Evolutionary conservation across 2,888 invertebrate species (phyloP).

Genomic region (Zeuzera pyrina): DNA sequence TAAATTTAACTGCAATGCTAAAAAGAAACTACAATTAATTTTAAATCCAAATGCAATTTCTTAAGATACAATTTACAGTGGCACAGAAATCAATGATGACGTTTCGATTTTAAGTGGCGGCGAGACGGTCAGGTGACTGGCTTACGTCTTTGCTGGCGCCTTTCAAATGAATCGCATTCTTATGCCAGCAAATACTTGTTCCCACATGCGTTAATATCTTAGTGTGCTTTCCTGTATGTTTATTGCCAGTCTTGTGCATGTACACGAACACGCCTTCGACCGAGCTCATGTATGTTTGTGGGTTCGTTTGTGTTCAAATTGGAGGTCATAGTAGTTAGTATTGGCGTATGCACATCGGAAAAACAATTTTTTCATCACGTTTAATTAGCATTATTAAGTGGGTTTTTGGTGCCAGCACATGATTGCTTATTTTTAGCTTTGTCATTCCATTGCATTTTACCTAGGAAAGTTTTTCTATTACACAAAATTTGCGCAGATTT

Average conservation of each 20-base stretch:
- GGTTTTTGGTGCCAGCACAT: slow-evolving; percentile 21
- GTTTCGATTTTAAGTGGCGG: slow-evolving; percentile 17
- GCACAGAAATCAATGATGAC: slow-evolving; percentile 4
- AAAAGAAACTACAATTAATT: too few species aligned
- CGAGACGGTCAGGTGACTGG: slow-evolving; percentile 51
- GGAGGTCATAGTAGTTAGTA: slow-evolving; percentile 59
- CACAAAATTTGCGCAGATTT: slow-evolving; percentile 7
- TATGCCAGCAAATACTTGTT: slow-evolving; percentile 14
- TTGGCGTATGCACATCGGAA: slow-evolving; percentile 33
- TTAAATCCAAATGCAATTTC: neutral
- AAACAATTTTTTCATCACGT: slow-evolving; percentile 23
- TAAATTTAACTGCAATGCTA: too few species aligned
- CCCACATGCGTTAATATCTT: slow-evolving; percentile 25
- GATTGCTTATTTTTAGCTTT: slow-evolving; percentile 29
- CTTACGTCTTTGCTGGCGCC: slow-evolving; percentile 41
- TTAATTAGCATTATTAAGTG: slow-evolving; percentile 32
- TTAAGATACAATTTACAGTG: neutral
- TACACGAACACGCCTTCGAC: slow-evolving; percentile 53
- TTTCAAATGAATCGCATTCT: slow-evolving; percentile 58
- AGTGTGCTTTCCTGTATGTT: slow-evolving; percentile 36
- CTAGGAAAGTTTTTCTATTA: slow-evolving; percentile 6
- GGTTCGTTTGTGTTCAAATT: slow-evolving; percentile 37
- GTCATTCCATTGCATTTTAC: slow-evolving; percentile 14
- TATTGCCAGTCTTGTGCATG: slow-evolving; percentile 35
- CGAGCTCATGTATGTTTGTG: slow-evolving; percentile 28